Evolutionary conservation across 1,140 invertebrate species (phyloP).

Genomic region (Goniozus legneri): DNA sequence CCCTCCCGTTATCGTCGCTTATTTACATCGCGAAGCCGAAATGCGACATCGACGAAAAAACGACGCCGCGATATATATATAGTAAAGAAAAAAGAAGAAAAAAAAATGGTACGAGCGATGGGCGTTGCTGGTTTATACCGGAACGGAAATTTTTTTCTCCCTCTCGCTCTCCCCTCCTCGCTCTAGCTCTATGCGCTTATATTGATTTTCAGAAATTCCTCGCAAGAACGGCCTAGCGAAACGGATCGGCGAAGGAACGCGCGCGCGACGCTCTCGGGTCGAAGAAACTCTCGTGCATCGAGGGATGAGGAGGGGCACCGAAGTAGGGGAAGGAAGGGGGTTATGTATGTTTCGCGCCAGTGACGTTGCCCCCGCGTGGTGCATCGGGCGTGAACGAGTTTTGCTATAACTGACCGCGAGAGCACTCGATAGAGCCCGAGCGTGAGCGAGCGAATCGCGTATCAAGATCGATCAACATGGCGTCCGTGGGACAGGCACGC

Average conservation of each 20-base stretch:
- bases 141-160: background rate
- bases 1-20: too few relatives aligned
- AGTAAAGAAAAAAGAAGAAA: too few relatives aligned
- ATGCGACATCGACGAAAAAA: too few relatives aligned
- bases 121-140: too few relatives aligned
- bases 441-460: constrained; percentile 1
- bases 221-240: constrained; percentile 20
- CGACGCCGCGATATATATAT: too few relatives aligned
- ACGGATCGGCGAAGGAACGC: constrained; percentile 10
- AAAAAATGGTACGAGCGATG: too few relatives aligned
- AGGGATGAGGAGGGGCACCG: constrained; percentile 21
- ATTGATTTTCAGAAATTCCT: constrained; percentile 51
- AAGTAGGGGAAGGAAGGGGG: too few relatives aligned
- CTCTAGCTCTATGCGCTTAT: constrained; percentile 28
- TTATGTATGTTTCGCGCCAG: background rate
- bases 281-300: constrained; percentile 12
- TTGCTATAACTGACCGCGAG: too few relatives aligned
- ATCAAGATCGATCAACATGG: background rate
- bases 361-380: background rate
- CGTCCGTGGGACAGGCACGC: too few relatives aligned
- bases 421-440: constrained; percentile 1
- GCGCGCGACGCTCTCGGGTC: too few relatives aligned
- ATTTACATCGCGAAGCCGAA: too few relatives aligned
- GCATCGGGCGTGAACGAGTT: too few relatives aligned
- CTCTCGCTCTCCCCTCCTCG: background rate